phyloP scores from a whole-genome alignment of 2,888 invertebrate genomes.

The Calameuta filiformis region DNA sequence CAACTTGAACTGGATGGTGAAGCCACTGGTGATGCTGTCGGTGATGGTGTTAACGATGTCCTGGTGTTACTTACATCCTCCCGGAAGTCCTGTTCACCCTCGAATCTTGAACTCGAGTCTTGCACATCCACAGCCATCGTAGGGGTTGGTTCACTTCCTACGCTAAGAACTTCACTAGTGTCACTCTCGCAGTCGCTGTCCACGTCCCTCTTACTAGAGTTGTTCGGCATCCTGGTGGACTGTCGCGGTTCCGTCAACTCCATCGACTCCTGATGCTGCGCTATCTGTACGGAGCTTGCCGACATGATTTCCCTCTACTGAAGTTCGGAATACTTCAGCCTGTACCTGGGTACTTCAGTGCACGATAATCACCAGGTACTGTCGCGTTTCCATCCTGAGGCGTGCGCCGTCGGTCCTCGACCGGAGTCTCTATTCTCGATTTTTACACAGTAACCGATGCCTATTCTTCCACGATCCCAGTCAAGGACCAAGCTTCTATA shows the following conservation, averaged over 20 bases:
- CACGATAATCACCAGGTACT: not conserved
- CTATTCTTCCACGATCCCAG: not conserved
- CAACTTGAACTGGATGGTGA: constrained; percentile 60
- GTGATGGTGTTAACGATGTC: constrained; percentile 29
- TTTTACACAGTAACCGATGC: not conserved
- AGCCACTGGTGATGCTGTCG: constrained; percentile 48
- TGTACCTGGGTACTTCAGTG: not conserved
- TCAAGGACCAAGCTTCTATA: not conserved
- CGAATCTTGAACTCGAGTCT: constrained; percentile 14
- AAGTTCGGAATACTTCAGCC: not conserved
- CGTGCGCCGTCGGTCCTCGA: not conserved
- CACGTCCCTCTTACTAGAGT: constrained; percentile 15
- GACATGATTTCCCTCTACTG: not conserved
- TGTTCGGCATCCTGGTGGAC: not conserved
- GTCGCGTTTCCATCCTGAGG: not conserved
- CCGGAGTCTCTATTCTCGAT: not conserved
- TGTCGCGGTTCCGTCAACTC: constrained; percentile 10
- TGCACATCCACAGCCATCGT: constrained; percentile 33
- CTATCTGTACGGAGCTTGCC: not conserved
- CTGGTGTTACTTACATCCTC: constrained; percentile 46
- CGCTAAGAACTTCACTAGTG: constrained; percentile 84
- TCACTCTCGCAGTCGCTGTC: constrained; percentile 61
- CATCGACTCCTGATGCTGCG: constrained; percentile 8
- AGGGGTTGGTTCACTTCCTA: constrained; percentile 77
- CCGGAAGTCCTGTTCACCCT: constrained; percentile 30